These are phyloP conservation scores for Dryocosmus kuriphilus DNA, from an alignment of 2,888 invertebrate genomes.

Conservation along the genomic window DNA sequence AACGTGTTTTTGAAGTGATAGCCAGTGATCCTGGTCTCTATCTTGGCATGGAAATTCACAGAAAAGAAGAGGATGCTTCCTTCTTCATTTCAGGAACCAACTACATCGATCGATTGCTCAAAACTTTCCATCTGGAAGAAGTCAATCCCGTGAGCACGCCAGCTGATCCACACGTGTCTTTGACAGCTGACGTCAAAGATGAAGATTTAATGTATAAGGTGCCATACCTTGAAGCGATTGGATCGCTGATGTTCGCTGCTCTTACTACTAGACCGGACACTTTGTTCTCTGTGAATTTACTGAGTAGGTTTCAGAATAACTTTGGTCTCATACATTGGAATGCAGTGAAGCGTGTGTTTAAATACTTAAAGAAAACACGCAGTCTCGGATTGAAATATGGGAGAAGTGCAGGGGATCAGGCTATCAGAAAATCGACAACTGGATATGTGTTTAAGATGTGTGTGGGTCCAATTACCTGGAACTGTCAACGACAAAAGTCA, in stretches of 20 bases:
- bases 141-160: slow-evolving; percentile 25
- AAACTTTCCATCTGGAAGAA: slow-evolving; percentile 28
- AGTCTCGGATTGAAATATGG: slow-evolving; percentile 47
- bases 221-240: slow-evolving; percentile 50
- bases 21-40: slow-evolving; percentile 4
- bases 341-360: slow-evolving; percentile 54
- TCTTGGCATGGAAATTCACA: slow-evolving; percentile 20
- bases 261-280: slow-evolving; percentile 54
- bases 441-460: slow-evolving; percentile 48
- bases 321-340: slow-evolving; percentile 48
- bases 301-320: slow-evolving; percentile 48
- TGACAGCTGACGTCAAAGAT: too few species aligned
- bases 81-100: too few species aligned
- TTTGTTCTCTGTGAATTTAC: slow-evolving; percentile 48
- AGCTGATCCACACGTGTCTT: slow-evolving; percentile 46
- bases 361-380: slow-evolving; percentile 50
- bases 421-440: slow-evolving; percentile 52
- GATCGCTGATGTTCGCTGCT: too few species aligned
- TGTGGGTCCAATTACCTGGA: slow-evolving; percentile 51
- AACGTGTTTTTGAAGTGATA: slow-evolving; percentile 6
- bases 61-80: too few species aligned
- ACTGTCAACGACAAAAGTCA: slow-evolving; percentile 46
- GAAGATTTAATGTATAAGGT: not conserved
- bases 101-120: too few species aligned
- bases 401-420: slow-evolving; percentile 43